phyloP scores from a whole-genome alignment of 2,888 invertebrate species.

The Zygogramma bicolorata region DNA sequence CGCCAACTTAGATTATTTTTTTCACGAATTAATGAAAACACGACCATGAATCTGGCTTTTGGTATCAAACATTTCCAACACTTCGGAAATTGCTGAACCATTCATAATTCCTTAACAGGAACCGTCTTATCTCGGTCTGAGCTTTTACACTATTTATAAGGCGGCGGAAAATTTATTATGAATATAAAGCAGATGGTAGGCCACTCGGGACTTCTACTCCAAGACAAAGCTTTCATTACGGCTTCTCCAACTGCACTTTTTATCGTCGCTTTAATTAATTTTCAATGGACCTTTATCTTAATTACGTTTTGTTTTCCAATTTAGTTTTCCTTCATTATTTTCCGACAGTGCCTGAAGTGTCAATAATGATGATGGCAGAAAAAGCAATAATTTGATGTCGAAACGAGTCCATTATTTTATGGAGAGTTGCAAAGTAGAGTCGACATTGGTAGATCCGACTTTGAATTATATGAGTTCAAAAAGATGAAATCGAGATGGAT shows the following conservation, averaged over 20 bases:
- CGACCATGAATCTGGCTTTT: background rate
- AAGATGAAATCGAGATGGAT: too few relatives aligned
- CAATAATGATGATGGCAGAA: background rate
- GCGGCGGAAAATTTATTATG: slow-evolving; percentile 29
- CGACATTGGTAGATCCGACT: too few relatives aligned
- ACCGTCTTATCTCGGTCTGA: background rate
- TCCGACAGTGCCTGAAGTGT: background rate
- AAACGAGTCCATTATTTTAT: background rate
- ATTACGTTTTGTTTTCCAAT: slow-evolving; percentile 32
- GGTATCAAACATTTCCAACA: background rate
- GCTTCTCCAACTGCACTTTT: slow-evolving; percentile 33
- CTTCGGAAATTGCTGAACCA: background rate
- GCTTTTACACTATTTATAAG: slow-evolving; percentile 22
- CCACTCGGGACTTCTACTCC: slow-evolving; percentile 37
- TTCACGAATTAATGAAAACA: too few relatives aligned
- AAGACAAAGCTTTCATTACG: slow-evolving; percentile 34
- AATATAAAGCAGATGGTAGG: slow-evolving; percentile 36
- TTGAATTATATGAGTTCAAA: too few relatives aligned
- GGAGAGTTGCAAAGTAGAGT: too few relatives aligned
- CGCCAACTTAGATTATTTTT: too few relatives aligned
- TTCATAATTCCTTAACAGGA: background rate
- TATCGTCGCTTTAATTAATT: slow-evolving; percentile 39
- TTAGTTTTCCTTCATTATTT: slow-evolving; percentile 25
- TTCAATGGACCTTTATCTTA: slow-evolving; percentile 38
- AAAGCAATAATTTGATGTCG: background rate